These are phyloP conservation scores for Actinostola sp. DNA, from an alignment of 92 coral and sea anemone genomes.

Conservation along the genomic window DNA sequence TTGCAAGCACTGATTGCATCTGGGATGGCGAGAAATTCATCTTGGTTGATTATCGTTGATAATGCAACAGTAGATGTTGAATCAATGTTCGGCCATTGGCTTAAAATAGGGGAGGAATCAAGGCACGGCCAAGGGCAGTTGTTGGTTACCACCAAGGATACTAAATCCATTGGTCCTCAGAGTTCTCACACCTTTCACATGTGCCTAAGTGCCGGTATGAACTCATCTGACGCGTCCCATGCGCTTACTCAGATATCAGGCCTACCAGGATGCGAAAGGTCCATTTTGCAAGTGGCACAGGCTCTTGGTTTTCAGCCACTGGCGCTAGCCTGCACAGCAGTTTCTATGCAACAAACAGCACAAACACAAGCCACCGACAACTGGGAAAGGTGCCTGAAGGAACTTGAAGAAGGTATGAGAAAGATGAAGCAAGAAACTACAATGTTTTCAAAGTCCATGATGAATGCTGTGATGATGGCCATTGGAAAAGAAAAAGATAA, in stretches of 20 bases:
- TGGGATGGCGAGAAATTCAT: not conserved
- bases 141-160: constrained; percentile 31
- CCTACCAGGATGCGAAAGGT: not conserved
- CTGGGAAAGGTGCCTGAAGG: not conserved
- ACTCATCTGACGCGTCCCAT: not conserved
- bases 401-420: constrained; percentile 6
- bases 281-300: constrained; percentile 4
- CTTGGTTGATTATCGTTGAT: constrained; percentile 30
- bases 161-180: not conserved
- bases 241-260: constrained; percentile 25
- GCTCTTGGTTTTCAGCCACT: constrained; percentile 33
- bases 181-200: constrained; percentile 9
- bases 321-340: constrained; percentile 29
- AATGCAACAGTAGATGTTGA: constrained; percentile 1
- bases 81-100: not conserved
- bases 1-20: not conserved
- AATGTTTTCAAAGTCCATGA: constrained; percentile 13
- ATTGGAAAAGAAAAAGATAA: not conserved
- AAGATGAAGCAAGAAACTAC: constrained; percentile 1
- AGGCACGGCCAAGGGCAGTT: constrained; percentile 24
- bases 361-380: not conserved
- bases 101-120: constrained; percentile 9
- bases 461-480: constrained; percentile 23
- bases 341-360: constrained; percentile 1
- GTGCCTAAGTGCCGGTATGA: constrained; percentile 33